phyloP scores from a whole-genome alignment of 2,888 invertebrate species.

The Tetropium fuscum region DNA sequence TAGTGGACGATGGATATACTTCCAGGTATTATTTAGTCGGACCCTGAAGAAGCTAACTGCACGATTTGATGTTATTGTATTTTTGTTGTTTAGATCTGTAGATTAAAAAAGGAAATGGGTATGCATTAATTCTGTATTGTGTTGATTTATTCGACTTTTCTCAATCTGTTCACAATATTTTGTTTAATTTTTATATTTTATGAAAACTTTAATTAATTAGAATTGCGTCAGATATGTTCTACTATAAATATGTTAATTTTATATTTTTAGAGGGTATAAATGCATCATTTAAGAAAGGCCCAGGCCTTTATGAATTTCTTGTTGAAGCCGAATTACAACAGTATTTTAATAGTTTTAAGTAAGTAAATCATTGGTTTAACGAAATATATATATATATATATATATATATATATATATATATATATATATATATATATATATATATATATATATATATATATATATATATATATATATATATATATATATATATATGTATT shows the following conservation, averaged over 20 bases:
- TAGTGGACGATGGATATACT: constrained; percentile 57
- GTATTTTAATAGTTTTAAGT: constrained; percentile 85
- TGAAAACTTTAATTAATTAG: constrained; percentile 5
- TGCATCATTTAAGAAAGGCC: constrained; percentile 67
- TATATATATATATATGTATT: constrained; percentile 1
- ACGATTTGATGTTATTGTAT: constrained; percentile 47
- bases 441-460: no score
- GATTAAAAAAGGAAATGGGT: constrained; percentile 55
- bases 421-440: no score
- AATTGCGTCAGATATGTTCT: neutral
- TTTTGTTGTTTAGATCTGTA: constrained; percentile 36
- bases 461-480: constrained; percentile 13
- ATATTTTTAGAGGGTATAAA: constrained; percentile 55
- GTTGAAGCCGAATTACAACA: constrained; percentile 95
- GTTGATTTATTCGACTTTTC: constrained; percentile 20
- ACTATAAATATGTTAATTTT: constrained; percentile 9
- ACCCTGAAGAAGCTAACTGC: constrained; percentile 42
- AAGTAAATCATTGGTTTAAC: constrained; percentile 59
- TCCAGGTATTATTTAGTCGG: constrained; percentile 57
- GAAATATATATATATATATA: no score
- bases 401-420: no score
- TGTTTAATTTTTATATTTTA: constrained; percentile 7
- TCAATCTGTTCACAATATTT: constrained; percentile 7
- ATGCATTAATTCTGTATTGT: constrained; percentile 47
- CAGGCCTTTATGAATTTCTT: constrained; percentile 88